These are phyloP conservation scores for Camelus dromedarius DNA, from an alignment of 2,113 vertebrate genomes.

Conservation along the genomic window DNA sequence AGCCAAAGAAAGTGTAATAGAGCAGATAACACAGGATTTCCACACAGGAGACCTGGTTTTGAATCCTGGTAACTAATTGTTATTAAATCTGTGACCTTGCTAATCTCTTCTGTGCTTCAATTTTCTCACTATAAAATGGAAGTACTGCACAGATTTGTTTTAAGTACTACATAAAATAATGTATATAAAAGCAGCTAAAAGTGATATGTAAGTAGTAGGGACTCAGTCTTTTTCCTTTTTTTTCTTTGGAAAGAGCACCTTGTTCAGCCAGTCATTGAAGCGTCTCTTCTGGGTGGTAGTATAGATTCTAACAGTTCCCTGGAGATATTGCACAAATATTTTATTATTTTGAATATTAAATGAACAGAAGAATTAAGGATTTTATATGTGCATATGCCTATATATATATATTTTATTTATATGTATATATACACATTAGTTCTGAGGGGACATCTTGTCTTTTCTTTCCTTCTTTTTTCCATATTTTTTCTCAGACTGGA, in stretches of 20 bases:
- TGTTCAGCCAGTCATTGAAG: neutral
- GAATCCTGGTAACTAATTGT: neutral
- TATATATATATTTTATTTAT: no score
- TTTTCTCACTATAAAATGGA: conserved; percentile 49
- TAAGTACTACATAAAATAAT: neutral
- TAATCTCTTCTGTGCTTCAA: conserved; percentile 21
- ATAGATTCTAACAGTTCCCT: neutral
- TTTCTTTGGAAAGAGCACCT: neutral
- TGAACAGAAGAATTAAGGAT: neutral
- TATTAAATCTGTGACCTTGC: conserved; percentile 14
- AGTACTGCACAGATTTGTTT: conserved; percentile 9
- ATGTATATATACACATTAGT: neutral
- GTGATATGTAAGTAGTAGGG: neutral
- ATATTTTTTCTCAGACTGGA: neutral
- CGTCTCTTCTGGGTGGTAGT: neutral
- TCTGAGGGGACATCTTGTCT: neutral
- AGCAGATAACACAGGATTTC: neutral
- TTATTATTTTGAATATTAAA: conserved; percentile 38
- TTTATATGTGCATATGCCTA: neutral
- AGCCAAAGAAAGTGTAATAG: neutral
- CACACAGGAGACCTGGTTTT: neutral
- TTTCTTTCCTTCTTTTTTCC: neutral
- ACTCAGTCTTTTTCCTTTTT: neutral
- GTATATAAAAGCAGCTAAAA: neutral
- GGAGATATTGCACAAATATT: neutral